These are phyloP conservation scores for Rallus limicola DNA, from an alignment of 2,113 vertebrate genomes.

Conservation along the genomic window DNA sequence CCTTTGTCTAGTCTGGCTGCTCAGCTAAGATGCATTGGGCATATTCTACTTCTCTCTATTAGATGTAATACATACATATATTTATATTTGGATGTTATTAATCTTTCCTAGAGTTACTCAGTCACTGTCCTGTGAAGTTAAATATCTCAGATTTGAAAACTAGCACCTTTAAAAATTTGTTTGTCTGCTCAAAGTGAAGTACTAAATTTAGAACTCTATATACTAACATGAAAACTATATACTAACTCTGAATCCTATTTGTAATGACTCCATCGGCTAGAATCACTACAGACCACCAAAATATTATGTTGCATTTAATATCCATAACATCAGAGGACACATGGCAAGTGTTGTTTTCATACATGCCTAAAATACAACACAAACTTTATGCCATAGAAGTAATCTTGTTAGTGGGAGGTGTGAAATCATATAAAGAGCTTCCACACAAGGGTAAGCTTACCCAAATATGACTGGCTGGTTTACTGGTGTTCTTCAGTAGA, in stretches of 20 bases:
- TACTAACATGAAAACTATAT: background rate
- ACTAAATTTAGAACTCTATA: background rate
- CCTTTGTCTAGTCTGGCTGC: background rate
- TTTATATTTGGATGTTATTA: background rate
- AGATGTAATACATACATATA: fast-evolving
- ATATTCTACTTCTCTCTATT: background rate
- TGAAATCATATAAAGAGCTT: background rate
- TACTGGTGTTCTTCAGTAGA: background rate
- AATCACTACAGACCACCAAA: background rate
- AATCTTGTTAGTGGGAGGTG: background rate
- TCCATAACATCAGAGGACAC: no score
- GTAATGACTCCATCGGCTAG: background rate
- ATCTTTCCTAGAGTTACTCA: background rate
- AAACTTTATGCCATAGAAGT: background rate
- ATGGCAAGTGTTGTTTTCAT: background rate
- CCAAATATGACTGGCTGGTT: background rate
- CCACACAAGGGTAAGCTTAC: background rate
- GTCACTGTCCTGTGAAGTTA: background rate
- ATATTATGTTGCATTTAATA: background rate
- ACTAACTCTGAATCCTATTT: background rate
- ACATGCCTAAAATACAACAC: background rate
- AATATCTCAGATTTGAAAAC: background rate
- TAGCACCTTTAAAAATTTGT: background rate
- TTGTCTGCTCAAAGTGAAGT: background rate
- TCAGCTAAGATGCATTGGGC: no score